Evolutionary conservation across 1,140 invertebrate genomes (phyloP).

Genomic region (Macrocentrus cingulum): DNA sequence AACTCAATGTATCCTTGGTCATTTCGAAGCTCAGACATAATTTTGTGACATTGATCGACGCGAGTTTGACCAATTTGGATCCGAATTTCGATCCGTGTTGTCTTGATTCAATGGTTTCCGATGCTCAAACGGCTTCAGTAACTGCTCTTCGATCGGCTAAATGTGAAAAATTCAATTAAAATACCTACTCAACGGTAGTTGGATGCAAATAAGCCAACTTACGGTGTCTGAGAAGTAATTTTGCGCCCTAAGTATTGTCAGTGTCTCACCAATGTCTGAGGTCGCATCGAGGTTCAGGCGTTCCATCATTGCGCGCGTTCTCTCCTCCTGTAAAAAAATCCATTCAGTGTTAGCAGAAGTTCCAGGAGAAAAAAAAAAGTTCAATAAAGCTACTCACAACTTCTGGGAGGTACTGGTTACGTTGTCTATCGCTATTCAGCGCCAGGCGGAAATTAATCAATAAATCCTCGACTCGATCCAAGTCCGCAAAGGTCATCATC

Average conservation of each 20-base stretch:
- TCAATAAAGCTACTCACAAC: constrained; percentile 43
- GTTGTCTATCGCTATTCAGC: constrained; percentile 59
- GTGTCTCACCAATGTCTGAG: constrained; percentile 53
- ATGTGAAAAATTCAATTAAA: too few relatives aligned
- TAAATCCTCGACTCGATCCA: constrained; percentile 68
- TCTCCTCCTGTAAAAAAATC: constrained; percentile 50
- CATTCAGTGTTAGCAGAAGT: background rate
- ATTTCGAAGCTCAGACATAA: too few relatives aligned
- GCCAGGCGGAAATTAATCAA: constrained; percentile 63
- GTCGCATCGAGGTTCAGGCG: constrained; percentile 43
- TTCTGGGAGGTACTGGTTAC: constrained; percentile 59
- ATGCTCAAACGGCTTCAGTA: too few relatives aligned
- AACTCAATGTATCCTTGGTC: too few relatives aligned
- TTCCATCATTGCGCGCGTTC: constrained; percentile 47
- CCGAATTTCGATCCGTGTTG: too few relatives aligned
- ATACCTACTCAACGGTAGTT: too few relatives aligned
- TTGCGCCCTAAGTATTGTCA: constrained; percentile 35
- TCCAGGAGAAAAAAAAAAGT: too few relatives aligned
- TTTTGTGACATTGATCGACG: too few relatives aligned
- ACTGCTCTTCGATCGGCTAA: too few relatives aligned
- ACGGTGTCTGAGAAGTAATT: background rate
- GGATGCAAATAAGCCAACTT: background rate
- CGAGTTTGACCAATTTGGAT: too few relatives aligned
- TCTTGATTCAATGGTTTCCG: too few relatives aligned
- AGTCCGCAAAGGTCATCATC: constrained; percentile 62